Base-by-base conservation (phyloP, 2,113 vertebrate genomes). In the Aramus guarauna region DNA sequence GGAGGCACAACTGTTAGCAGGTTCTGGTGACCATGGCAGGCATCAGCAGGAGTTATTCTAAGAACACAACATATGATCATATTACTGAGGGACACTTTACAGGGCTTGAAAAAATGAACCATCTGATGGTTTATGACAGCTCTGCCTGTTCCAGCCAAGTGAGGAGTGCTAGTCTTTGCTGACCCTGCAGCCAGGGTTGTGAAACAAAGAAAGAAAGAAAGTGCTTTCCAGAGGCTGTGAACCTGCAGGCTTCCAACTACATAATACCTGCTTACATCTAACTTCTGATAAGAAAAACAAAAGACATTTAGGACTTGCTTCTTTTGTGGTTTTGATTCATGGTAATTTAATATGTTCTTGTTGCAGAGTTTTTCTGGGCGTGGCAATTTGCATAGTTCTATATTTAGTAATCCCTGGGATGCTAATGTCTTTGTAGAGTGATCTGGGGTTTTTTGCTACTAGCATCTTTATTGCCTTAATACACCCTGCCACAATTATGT, bases 1-100 rank as follows among this genome's bases (percentile, higher is more conserved):
- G 84, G 66, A 91, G 91, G 84, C 95, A 94, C 95, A 97, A 96
- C 91, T 90, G 97, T 83, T 97, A 92, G 89, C 89, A 95, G 95
- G 77, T 94, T 90, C 92, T 94, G 84, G 73, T 96, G 96, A 97
- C 95, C 91, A 2, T 34, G 88, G 91, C 83, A 92, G 81, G 69
- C 81, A 89, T 91, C 88, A 89, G 80, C 6, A 0, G 84, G 95
- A 94, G 96, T 96, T 97, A 96, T 96, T 97, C 91, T 97, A 95
- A 85, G 92, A 97, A 90, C 87, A 96, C 89, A 96, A 94, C 92
- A 53, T 94, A 85, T 75, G 92, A 96, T 97, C 88, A 79, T 48
- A 32, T 96, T 95, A 96, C 94, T 34, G 64, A 94, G 78, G 55
- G 82, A 55, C 95, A 48, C 72, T 97, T 80, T 19, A 71, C 94